These are phyloP conservation scores for Artemia sinica DNA, from an alignment of 2,888 invertebrate genomes.

Conservation along the genomic window DNA sequence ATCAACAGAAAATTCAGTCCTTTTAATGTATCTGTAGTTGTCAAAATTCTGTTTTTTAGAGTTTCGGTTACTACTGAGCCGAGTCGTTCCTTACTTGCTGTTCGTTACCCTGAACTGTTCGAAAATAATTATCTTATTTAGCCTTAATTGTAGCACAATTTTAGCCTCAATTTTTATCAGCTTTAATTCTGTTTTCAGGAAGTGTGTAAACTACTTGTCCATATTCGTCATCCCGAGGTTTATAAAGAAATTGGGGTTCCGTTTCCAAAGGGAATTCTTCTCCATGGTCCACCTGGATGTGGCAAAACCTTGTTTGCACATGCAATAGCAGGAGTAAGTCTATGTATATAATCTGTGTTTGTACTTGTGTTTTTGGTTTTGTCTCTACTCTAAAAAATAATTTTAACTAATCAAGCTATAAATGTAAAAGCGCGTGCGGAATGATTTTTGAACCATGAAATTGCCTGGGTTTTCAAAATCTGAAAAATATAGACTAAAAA, in stretches of 20 bases:
- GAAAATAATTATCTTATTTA: background rate
- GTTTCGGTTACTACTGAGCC: too few relatives aligned
- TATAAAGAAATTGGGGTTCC: conserved; percentile 63
- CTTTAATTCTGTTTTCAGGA: conserved; percentile 32
- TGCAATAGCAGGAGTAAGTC: conserved; percentile 33
- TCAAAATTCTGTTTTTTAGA: too few relatives aligned
- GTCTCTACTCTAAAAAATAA: too few relatives aligned
- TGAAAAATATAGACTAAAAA: too few relatives aligned
- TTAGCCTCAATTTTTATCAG: conserved; percentile 25
- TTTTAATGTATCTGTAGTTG: too few relatives aligned
- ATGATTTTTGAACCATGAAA: too few relatives aligned
- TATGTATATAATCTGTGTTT: too few relatives aligned
- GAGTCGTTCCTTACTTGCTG: background rate
- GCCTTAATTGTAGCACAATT: background rate
- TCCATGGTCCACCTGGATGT: conserved; percentile 92
- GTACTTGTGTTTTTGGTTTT: too few relatives aligned
- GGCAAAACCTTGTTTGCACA: conserved; percentile 44
- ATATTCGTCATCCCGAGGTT: conserved; percentile 77
- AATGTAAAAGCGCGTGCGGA: too few relatives aligned
- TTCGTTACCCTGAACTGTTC: background rate
- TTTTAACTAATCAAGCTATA: too few relatives aligned
- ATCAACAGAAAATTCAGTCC: too few relatives aligned
- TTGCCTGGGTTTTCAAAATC: too few relatives aligned
- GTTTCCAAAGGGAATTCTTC: conserved; percentile 71
- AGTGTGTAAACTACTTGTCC: conserved; percentile 51